A percentile compares a stretch with the other conserved stretches of the same genome.
Evolutionary conservation across 2,113 vertebrate genomes (phyloP).

Genomic region (Prinia subflava): DNA sequence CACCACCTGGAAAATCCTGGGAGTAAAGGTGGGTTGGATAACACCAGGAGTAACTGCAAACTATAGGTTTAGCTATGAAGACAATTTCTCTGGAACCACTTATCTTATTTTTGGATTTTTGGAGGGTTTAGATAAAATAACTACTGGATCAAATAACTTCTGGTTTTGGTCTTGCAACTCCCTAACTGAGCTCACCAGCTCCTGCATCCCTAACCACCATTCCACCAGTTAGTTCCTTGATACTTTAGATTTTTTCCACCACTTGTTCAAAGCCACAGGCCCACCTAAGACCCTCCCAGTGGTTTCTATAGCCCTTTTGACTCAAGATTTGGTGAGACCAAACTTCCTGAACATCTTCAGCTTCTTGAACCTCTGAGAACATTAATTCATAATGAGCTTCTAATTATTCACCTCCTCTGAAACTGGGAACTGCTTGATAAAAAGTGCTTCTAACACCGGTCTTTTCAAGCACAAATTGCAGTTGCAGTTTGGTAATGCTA

Average conservation of each 20-base stretch:
- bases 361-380: not conserved
- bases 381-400: not conserved
- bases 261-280: not conserved
- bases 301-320: not conserved
- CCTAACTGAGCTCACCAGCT: not conserved
- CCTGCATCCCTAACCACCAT: not conserved
- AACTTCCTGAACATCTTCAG: not conserved
- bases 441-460: not conserved
- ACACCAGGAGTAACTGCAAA: not conserved
- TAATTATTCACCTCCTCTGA: not conserved
- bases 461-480: not conserved
- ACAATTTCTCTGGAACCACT: not conserved
- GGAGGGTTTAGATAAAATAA: not conserved
- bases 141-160: not conserved
- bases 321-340: not conserved
- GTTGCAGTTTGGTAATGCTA: not conserved
- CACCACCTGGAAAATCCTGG: not conserved
- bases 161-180: not conserved
- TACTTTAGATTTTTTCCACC: not conserved
- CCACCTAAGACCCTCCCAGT: not conserved
- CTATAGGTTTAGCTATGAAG: not conserved
- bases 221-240: not conserved
- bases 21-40: rapidly evolving
- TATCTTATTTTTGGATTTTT: not conserved
- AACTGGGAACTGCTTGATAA: not conserved